Base-by-base conservation (phyloP, 2,888 invertebrate genomes). In the Congeria kusceri region DNA sequence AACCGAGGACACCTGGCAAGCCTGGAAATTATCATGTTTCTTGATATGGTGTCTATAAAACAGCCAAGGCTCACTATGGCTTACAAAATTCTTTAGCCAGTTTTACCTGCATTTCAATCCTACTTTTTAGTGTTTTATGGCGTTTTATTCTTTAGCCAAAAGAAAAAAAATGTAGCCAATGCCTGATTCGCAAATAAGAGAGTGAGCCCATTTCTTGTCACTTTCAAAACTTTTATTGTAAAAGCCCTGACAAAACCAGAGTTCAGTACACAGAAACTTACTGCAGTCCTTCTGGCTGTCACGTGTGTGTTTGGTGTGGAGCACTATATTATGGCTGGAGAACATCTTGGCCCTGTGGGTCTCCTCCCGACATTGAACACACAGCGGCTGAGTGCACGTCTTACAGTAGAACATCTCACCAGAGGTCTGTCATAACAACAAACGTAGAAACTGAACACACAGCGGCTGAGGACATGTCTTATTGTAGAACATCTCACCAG, bases 291-390 rank as follows among this genome's bases (percentile, higher is more conserved):
- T 95, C 83, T 94, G 94, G n/a, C 95, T 95, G 90, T 96, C 96
- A 87, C 95, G 95, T 25, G 95, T 94, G 89, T 96, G 95, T 91
- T 96, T 96, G 27, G 96, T 95, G 95, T 96, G 95, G 86, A 95
- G 95, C 20, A 96, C 95, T 20, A 96, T 95, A 80, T 96, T 96
- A 91, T 96, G 96, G 28, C 95, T 94, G 0, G 96, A 95, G 92
- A 96, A 96, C 96, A 96, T 96, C 92, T 96, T 96, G 4, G 96
- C 96, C 84, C 96, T 94, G 90, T 96, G 96, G 0, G 96, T 96
- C 87, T 95, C 95, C 89, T 96, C 96, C 65, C 96, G 94, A 93
- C 96, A 96, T 76, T 94, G 94, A 25, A 94, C 94, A 93, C 96
- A 96, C 74, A 96, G 93, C 3, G 96, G 96, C 94, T 96, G 96